Conservation (phyloP, 2,888 invertebrate genomes). For the Catocala sponsa region DNA sequence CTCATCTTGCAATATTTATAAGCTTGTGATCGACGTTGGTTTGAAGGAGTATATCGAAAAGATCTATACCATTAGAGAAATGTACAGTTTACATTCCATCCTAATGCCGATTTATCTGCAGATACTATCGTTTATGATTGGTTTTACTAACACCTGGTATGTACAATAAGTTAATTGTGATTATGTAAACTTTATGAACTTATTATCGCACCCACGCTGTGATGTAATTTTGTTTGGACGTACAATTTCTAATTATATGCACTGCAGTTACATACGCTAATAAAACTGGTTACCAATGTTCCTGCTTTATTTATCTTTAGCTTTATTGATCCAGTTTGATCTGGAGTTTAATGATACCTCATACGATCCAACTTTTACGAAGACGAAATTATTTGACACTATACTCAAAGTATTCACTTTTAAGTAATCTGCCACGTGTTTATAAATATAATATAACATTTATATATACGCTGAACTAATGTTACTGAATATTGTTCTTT, state of each 20-base stretch:
- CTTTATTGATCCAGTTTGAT: conserved; percentile 9
- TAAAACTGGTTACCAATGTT: conserved; percentile 27
- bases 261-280: conserved; percentile 20
- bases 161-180: not conserved
- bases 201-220: conserved; percentile 1
- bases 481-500: no score
- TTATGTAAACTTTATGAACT: not conserved
- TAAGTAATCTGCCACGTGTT: no score
- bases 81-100: no score
- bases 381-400: not conserved
- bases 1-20: not conserved
- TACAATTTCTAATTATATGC: conserved; percentile 28
- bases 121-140: no score
- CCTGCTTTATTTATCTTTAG: conserved; percentile 21
- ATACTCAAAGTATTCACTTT: not conserved
- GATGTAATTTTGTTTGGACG: conserved; percentile 15
- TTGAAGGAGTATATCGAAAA: no score
- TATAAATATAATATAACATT: no score
- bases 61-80: no score
- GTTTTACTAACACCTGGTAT: no score
- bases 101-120: no score
- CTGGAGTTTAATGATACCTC: conserved; percentile 3
- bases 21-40: no score
- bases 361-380: conserved; percentile 1
- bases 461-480: no score